Conservation (phyloP, 1,140 invertebrate genomes). For the Steinernema feltiae region DNA sequence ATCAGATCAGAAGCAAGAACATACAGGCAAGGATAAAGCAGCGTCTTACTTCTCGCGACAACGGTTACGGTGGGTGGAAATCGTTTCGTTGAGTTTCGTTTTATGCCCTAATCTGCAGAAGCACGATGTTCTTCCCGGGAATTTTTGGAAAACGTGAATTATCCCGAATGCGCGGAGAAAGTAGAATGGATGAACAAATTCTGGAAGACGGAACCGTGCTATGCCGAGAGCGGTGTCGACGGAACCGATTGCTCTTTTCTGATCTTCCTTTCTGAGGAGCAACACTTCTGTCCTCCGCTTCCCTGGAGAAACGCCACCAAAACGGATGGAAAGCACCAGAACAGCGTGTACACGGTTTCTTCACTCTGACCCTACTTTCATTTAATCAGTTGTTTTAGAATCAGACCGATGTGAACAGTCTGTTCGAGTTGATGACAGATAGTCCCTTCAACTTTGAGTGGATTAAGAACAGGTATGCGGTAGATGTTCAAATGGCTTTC, state of each 20-base stretch:
- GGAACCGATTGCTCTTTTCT: constrained; percentile 59
- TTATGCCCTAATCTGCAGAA: too few relatives aligned
- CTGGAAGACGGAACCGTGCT: constrained; percentile 60
- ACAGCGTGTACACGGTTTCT: background rate
- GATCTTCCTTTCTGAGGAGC: constrained; percentile 60
- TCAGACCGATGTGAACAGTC: constrained; percentile 45
- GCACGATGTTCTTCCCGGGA: background rate
- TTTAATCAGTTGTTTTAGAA: constrained; percentile 14
- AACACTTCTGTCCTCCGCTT: constrained; percentile 39
- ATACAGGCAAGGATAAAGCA: background rate
- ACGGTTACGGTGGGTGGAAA: background rate
- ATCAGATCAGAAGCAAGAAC: background rate
- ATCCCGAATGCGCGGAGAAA: constrained; percentile 33
- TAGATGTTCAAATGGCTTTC: too few relatives aligned
- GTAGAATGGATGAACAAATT: constrained; percentile 59
- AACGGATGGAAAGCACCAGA: background rate
- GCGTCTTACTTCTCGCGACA: background rate
- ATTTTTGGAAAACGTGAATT: constrained; percentile 1
- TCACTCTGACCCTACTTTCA: background rate
- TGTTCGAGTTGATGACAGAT: constrained; percentile 58
- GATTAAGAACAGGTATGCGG: constrained; percentile 59
- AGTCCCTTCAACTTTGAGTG: constrained; percentile 59
- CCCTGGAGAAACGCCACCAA: constrained; percentile 13
- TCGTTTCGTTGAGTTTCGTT: too few relatives aligned
- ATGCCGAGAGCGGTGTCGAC: constrained; percentile 58